Percentiles rank a stretch among this genome's conserved stretches.
Conservation (phyloP, 2,797 vertebrate genomes). For the Poecile montanus region DNA sequence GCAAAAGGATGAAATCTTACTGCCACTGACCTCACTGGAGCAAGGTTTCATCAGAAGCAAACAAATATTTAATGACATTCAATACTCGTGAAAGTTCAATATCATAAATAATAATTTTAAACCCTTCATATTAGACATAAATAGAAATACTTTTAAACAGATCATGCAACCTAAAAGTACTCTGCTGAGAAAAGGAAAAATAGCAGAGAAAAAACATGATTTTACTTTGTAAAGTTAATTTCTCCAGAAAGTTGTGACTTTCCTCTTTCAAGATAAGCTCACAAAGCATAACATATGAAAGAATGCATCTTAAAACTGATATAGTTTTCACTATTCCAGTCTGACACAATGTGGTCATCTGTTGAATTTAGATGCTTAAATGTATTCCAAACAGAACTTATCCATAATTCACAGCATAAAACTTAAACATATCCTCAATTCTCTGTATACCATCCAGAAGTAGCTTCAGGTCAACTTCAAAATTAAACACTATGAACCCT, state of each 20-base stretch:
- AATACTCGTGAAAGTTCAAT: constrained; percentile 12
- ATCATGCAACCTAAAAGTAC: constrained; percentile 29
- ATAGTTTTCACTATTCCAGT: constrained; percentile 21
- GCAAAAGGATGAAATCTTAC: neutral
- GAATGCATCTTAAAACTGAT: neutral
- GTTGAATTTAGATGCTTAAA: constrained; percentile 48
- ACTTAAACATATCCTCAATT: constrained; percentile 35
- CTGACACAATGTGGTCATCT: constrained; percentile 16
- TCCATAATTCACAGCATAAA: constrained; percentile 36
- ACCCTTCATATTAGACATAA: constrained; percentile 25
- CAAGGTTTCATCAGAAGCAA: constrained; percentile 10
- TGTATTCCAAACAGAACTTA: neutral
- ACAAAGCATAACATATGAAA: constrained; percentile 22
- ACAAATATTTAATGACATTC: neutral
- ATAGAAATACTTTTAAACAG: neutral
- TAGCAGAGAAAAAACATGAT: constrained; percentile 30
- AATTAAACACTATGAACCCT: constrained; percentile 68
- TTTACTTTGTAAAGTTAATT: constrained; percentile 20
- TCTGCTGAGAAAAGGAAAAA: constrained; percentile 12
- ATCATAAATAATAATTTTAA: constrained; percentile 44
- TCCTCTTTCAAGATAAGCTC: constrained; percentile 20
- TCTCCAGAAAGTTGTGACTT: constrained; percentile 18
- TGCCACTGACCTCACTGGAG: neutral
- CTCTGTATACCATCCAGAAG: constrained; percentile 10
- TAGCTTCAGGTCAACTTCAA: constrained; percentile 54